Evolutionary conservation across 2,113 vertebrate species (phyloP).

Genomic region (Varanus salvator): DNA sequence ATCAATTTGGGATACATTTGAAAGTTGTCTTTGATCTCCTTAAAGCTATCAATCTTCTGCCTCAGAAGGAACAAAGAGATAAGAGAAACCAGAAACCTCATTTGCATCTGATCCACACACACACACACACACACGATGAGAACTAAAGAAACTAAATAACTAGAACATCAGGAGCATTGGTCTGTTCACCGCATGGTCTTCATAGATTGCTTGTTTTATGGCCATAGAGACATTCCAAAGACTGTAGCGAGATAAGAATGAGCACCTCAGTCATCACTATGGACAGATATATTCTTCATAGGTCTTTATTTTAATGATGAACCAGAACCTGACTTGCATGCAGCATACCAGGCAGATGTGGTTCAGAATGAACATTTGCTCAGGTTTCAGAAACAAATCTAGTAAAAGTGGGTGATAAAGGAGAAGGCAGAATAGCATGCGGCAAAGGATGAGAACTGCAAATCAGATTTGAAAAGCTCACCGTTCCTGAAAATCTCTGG

Average conservation of each 20-base stretch:
- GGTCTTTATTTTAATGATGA: constrained; percentile 70
- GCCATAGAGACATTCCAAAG: constrained; percentile 64
- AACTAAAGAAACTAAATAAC: constrained; percentile 62
- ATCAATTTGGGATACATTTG: constrained; percentile 75
- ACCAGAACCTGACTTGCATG: constrained; percentile 54
- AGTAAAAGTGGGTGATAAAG: constrained; percentile 59
- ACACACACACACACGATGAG: constrained; percentile 13
- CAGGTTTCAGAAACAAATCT: constrained; percentile 59
- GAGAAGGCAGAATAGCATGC: constrained; percentile 26
- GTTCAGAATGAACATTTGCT: constrained; percentile 55
- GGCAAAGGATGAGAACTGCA: constrained; percentile 49
- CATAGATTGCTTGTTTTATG: constrained; percentile 72
- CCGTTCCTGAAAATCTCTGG: background rate
- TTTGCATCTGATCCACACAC: constrained; percentile 72
- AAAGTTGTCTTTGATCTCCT: constrained; percentile 74
- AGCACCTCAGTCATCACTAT: constrained; percentile 69
- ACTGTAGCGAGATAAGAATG: constrained; percentile 66
- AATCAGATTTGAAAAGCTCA: constrained; percentile 51
- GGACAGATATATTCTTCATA: constrained; percentile 65
- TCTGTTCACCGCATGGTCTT: constrained; percentile 61
- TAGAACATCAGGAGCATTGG: constrained; percentile 62
- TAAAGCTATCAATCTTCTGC: constrained; percentile 72
- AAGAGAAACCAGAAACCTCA: constrained; percentile 69
- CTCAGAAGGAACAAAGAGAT: constrained; percentile 73
- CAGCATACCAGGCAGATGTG: constrained; percentile 59